Evolutionary conservation across 1,140 invertebrate species (phyloP), one percentile per base, ranked within the genome.

Genomic region (Stegodyphus dumicola): DNA sequence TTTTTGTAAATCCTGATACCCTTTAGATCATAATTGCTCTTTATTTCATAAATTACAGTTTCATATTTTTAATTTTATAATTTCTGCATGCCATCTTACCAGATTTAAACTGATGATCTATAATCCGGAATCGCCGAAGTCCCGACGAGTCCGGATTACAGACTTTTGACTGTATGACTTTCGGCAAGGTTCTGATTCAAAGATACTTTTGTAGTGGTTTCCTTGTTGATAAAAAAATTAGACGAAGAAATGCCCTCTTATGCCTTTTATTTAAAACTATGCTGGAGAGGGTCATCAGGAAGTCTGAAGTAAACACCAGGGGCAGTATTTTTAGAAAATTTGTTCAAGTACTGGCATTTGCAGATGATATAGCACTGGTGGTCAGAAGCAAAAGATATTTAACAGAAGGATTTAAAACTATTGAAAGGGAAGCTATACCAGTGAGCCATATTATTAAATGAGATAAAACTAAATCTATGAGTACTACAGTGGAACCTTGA

Each of bases 221-320:
- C 56, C 17, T 56, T n/a, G 15, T 54, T 7, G 11, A 2, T 3
- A 54, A 17, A 17, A 6, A 5, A 75, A 6, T 67, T n/a, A 67
- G n/a, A 75, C 51, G 56, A 13, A 52, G 52, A 56, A n/a, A 75
- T 54, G 13, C 73, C 51, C 7, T 75, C 18, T 75, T 52, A 7
- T 75, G 73, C 15, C 52, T 75, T 18, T 56, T 75, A 60, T 75
- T 75, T 17, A 75, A 56, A 75, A 33, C 15, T 60, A 0, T 15
- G 7, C 18, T 75, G 18, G 7, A 56, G 7, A 75, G 53, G 51
- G 13, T 75, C 0, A 75, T 60, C 15, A 75, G 52, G 52, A 75
- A 75, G 15, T 75, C 11, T 75, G 73, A 7, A 75, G 18, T 75
- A 5, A 54, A 2, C 17, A 54, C 51, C 51, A 75, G 13, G n/a